Evolutionary conservation across 1,140 invertebrate species (phyloP).

Genomic region (Panagrolaimus sp.): DNA sequence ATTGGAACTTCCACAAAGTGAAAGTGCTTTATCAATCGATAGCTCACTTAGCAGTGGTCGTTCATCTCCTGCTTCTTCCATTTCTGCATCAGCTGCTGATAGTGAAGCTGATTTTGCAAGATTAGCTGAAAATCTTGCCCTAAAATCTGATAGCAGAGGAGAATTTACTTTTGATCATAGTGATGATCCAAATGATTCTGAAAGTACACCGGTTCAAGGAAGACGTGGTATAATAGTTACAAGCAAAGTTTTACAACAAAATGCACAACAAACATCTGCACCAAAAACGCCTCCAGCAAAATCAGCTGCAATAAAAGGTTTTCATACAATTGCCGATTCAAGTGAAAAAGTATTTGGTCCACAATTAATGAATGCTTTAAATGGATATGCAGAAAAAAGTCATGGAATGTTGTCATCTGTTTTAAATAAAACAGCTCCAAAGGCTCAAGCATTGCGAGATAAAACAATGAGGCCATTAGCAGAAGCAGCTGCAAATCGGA

Average conservation of each 20-base stretch:
- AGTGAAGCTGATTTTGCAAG: slow-evolving; percentile 57
- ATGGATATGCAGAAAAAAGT: slow-evolving; percentile 57
- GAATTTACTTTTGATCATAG: slow-evolving; percentile 53
- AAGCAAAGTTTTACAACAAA: neutral
- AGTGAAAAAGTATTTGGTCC: slow-evolving; percentile 55
- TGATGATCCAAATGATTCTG: slow-evolving; percentile 17
- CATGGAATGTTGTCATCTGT: slow-evolving; percentile 46
- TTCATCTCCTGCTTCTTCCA: slow-evolving; percentile 28
- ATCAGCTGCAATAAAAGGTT: slow-evolving; percentile 23
- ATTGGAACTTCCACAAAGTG: slow-evolving; percentile 49
- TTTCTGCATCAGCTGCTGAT: slow-evolving; percentile 43
- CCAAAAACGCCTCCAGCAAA: neutral
- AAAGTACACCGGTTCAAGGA: slow-evolving; percentile 41
- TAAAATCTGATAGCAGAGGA: slow-evolving; percentile 52
- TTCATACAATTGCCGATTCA: slow-evolving; percentile 36
- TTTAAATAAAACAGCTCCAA: slow-evolving; percentile 55
- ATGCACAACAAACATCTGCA: neutral
- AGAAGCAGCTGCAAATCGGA: slow-evolving; percentile 52
- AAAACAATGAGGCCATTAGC: slow-evolving; percentile 55
- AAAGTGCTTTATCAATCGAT: slow-evolving; percentile 47
- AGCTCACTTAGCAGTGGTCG: slow-evolving; percentile 54
- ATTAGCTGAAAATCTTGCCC: slow-evolving; percentile 54
- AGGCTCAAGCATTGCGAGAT: slow-evolving; percentile 54
- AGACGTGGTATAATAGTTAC: slow-evolving; percentile 12
- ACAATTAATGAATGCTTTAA: slow-evolving; percentile 51